Evolutionary conservation across 2,888 invertebrate species (phyloP), one percentile per base, ranked within the genome.

Genomic region (Euzetes globulus): DNA sequence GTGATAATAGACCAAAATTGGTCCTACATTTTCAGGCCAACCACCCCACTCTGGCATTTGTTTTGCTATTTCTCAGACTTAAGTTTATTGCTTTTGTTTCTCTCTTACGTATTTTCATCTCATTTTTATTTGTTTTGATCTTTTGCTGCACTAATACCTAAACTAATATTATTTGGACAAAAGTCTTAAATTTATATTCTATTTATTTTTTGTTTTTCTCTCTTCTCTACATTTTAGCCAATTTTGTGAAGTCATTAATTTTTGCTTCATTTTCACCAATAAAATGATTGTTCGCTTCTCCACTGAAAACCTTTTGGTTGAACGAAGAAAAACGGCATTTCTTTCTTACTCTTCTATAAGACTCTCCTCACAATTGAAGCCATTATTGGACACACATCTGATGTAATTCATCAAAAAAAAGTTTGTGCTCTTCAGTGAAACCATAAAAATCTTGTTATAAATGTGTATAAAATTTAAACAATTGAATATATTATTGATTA

Each of bases 201-300:
- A 5, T 55, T 55, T 47, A 11, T 47, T 33, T 25, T 60, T 15
- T 29, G 11, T 27, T 33, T 63, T 11, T 63, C 19, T 37, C 2
- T 60, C 29, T 63, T 63, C 4, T 63, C 17, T 63, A 25, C 6
- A 22, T 68, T 68, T 45, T 13, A 68, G 68, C 68, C 68, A 68
- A 68, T 68, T 25, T 45, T 68, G 45, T 68, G 68, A 68, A 68
- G 45, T 68, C 68, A 68, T 68, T 68, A 68, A n/a, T 63, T 68
- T 68, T 68, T 68, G 68, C 68, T 45, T 68, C 68, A 68, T 68
- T 68, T 68, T 68, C 45, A 68, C 68, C 13, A 33, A 58, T 65
- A 33, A 33, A 68, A 45, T 68, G 22, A 68, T 45, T 41, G 45
- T 45, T 41, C n/a, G 45, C 19, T 45, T 37, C 29, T 29, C n/a